Conservation (phyloP, 2,797 vertebrate genomes). For the Australoheros facetus region DNA sequence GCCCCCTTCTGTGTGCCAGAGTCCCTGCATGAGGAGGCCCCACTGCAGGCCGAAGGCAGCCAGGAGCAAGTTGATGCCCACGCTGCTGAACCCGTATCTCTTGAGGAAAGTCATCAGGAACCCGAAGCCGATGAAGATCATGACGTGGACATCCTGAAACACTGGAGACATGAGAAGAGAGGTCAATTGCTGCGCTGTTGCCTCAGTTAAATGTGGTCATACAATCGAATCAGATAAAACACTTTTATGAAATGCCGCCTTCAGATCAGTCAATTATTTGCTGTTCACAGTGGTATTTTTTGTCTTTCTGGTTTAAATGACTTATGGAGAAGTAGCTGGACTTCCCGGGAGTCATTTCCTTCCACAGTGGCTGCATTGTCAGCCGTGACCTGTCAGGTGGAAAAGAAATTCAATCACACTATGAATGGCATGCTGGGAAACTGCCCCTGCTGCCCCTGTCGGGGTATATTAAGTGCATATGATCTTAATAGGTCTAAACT, state of each 20-base stretch:
- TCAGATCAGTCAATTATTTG: neutral
- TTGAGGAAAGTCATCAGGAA: conserved; percentile 99
- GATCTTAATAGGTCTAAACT: conserved; percentile 47
- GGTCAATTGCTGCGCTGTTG: conserved; percentile 36
- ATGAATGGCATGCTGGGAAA: conserved; percentile 50
- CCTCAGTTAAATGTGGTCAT: conserved; percentile 1
- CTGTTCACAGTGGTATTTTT: neutral
- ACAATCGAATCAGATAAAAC: conserved; percentile 31
- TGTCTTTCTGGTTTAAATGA: conserved; percentile 27
- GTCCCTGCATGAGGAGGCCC: conserved; percentile 87
- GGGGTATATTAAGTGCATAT: conserved; percentile 52
- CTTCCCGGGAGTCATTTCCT: conserved; percentile 24
- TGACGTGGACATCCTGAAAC: conserved; percentile 96
- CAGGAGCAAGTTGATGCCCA: conserved; percentile 91
- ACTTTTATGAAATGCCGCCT: neutral
- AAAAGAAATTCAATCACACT: conserved; percentile 53
- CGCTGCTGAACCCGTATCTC: conserved; percentile 93
- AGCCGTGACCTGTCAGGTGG: conserved; percentile 24
- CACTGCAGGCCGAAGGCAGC: conserved; percentile 96
- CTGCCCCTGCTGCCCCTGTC: conserved; percentile 11
- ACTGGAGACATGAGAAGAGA: conserved; percentile 73
- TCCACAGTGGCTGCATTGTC: conserved; percentile 39
- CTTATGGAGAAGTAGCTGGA: conserved; percentile 12
- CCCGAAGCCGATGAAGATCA: conserved; percentile 97
- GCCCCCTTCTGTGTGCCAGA: conserved; percentile 74